A percentile compares a stretch with the other conserved stretches of the same genome.
Evolutionary conservation across 2,113 vertebrate genomes (phyloP).

Genomic region (Artemisiospiza belli): DNA sequence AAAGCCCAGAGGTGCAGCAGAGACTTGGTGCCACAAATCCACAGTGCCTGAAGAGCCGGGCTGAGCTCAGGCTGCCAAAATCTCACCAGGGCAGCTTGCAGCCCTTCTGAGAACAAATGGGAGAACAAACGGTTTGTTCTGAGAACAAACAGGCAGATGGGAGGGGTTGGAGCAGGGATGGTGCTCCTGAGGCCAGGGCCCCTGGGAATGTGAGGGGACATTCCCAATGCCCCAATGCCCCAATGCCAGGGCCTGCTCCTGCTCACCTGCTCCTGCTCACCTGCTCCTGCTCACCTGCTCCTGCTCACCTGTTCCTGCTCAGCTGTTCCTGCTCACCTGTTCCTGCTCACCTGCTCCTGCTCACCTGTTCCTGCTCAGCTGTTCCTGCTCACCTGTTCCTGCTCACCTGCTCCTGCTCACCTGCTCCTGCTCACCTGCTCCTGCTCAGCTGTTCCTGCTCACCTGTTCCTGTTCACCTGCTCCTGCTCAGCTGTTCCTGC

Average conservation of each 20-base stretch:
- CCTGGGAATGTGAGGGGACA: neutral
- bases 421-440: neutral
- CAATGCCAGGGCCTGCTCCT: neutral
- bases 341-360: too few species aligned
- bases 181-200: neutral
- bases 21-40: neutral
- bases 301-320: neutral
- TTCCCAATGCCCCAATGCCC: neutral
- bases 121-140: too few species aligned
- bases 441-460: neutral
- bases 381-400: neutral
- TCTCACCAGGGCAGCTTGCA: neutral
- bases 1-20: neutral
- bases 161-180: neutral
- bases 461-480: too few species aligned
- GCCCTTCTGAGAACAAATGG: accelerated
- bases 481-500: too few species aligned
- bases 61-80: neutral
- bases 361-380: too few species aligned
- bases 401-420: neutral
- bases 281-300: neutral
- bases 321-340: neutral
- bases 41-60: neutral
- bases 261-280: neutral
- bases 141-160: neutral